phyloP scores from a whole-genome alignment of 2,113 vertebrate species.

The Synodontis membranacea region DNA sequence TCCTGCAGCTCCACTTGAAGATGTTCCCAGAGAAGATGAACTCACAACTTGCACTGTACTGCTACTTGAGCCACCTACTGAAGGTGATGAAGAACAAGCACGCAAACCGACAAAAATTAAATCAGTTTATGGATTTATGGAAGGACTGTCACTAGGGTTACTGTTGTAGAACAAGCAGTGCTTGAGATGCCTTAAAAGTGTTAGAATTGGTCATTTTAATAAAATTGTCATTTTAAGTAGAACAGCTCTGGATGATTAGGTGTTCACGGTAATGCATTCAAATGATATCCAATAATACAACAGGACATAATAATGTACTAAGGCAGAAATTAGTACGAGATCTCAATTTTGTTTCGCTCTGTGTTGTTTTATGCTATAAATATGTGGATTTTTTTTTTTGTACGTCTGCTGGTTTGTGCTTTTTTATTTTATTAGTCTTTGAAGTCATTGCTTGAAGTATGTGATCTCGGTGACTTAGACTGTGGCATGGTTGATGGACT shows the following conservation, averaged over 20 bases:
- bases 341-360: not conserved
- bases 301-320: not conserved
- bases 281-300: no score
- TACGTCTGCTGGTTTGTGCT: not conserved
- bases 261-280: no score
- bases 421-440: not conserved
- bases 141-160: not conserved
- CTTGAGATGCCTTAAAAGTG: not conserved
- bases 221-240: no score
- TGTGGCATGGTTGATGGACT: not conserved
- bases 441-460: not conserved
- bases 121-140: not conserved
- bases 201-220: not conserved
- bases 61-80: constrained; percentile 38
- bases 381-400: no score
- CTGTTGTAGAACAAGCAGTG: not conserved
- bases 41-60: constrained; percentile 19
- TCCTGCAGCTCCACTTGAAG: constrained; percentile 4
- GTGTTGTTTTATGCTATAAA: not conserved
- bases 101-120: not conserved
- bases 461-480: not conserved
- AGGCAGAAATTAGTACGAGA: not conserved
- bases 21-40: constrained; percentile 9
- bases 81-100: constrained; percentile 20
- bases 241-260: no score